A percentile compares a stretch with the other conserved stretches of the same genome.
Evolutionary conservation across 2,888 invertebrate genomes (phyloP).

Genomic region (Lepidochrysops patricia): DNA sequence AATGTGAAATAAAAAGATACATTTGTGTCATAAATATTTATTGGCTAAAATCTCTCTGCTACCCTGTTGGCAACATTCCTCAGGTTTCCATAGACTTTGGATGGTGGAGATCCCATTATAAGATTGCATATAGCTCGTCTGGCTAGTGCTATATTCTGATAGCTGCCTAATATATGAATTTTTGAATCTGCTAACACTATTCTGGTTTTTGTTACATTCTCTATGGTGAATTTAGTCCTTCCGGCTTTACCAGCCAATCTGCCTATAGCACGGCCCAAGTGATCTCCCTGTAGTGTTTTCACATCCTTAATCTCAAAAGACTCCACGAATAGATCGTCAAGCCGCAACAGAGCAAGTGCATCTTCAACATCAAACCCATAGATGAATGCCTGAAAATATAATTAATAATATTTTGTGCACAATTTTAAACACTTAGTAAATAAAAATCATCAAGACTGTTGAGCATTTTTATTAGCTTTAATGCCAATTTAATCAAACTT

Average conservation of each 20-base stretch:
- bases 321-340: slow-evolving; percentile 98
- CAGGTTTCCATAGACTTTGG: slow-evolving; percentile 97
- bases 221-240: slow-evolving; percentile 97
- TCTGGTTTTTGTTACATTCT: slow-evolving; percentile 98
- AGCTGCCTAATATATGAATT: slow-evolving; percentile 97
- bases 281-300: slow-evolving; percentile 95
- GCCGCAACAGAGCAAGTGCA: slow-evolving; percentile 91
- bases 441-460: too few species aligned
- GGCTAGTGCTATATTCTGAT: slow-evolving; percentile 95
- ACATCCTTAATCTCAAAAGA: slow-evolving; percentile 98
- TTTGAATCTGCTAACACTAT: slow-evolving; percentile 97
- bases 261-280: slow-evolving; percentile 96
- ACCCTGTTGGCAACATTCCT: slow-evolving; percentile 88
- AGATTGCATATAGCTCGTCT: slow-evolving; percentile 96
- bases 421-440: too few species aligned
- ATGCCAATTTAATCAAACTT: too few species aligned
- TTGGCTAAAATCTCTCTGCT: slow-evolving; percentile 81
- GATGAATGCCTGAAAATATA: slow-evolving; percentile 83
- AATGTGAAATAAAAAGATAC: slow-evolving; percentile 27
- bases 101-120: slow-evolving; percentile 96
- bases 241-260: slow-evolving; percentile 98
- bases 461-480: too few species aligned
- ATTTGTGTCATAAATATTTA: slow-evolving; percentile 37
- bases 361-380: slow-evolving; percentile 98
- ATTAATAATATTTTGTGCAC: background rate